Evolutionary conservation across 2,797 vertebrate genomes (phyloP).

Genomic region (Linurgus olivaceus): DNA sequence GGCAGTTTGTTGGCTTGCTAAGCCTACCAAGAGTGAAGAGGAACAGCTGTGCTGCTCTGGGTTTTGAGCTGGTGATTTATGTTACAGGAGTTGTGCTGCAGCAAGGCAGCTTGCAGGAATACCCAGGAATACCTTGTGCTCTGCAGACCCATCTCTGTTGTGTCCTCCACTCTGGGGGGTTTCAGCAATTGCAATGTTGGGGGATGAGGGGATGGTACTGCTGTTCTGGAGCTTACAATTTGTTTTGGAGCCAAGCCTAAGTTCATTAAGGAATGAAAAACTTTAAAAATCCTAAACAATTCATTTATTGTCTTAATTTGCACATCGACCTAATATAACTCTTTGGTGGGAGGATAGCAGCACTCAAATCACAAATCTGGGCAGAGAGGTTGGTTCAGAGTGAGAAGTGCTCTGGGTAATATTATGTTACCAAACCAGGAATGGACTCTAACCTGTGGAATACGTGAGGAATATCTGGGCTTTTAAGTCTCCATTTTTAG

Average conservation of each 20-base stretch:
- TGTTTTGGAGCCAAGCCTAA: neutral
- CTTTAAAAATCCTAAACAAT: neutral
- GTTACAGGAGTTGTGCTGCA: neutral
- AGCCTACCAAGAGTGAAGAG: neutral
- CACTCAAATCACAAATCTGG: neutral
- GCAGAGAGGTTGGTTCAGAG: neutral
- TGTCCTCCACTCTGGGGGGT: neutral
- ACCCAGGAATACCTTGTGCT: neutral
- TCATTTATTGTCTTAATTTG: neutral
- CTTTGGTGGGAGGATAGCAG: neutral
- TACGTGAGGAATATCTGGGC: neutral
- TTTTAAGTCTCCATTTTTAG: neutral
- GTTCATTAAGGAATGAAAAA: neutral
- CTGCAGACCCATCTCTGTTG: neutral
- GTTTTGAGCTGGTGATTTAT: neutral
- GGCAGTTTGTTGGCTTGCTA: neutral
- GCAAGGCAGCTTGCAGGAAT: neutral
- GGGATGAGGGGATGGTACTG: accelerated
- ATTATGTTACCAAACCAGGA: neutral
- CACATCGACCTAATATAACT: neutral
- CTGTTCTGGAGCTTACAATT: neutral
- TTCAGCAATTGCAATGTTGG: neutral
- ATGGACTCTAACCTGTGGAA: neutral
- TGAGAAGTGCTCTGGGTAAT: neutral
- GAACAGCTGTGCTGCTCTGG: neutral